Evolutionary conservation across 2,888 invertebrate species (phyloP), one percentile per base, ranked within the genome.

Genomic region (Drosophila basisetae): DNA sequence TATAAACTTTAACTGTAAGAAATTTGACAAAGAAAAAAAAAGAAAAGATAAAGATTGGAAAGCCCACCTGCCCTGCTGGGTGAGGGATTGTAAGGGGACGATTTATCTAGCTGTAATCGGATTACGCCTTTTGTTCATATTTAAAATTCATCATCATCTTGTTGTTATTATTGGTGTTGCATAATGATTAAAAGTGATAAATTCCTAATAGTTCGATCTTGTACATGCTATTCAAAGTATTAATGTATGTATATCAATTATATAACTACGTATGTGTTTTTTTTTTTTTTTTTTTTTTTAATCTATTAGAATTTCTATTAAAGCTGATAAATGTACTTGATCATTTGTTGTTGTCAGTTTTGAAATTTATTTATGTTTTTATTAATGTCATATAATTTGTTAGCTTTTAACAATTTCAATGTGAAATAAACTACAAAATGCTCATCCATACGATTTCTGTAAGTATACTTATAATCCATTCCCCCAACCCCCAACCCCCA

Each of bases 271-370:
- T 68, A 72, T 83, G 52, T 81, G 60, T 4, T 33, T 11, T 35
- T 68, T 63, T 55, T 43, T 31, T 1, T 31, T 1, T 7, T 2
- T 31, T 31, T 9, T 31, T 31, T 31, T 22, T 28, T 37, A 22
- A 47, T 47, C 47, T 47, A 82, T 85, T 86, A 80, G 87, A 83
- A 85, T 81, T 81, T 82, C 85, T 80, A 83, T 82, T 91, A 84
- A 81, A 84, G 85, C 84, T 84, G 82, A 82, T 89, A 85, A 83
- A 88, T 88, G 89, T 86, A 68, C 79, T 85, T 65, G 76, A 81
- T 87, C 88, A 73, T 84, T 80, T 75, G 63, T 76, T 73, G 64
- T 76, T 66, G 69, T 73, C 22, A 16, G 43, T 52, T 28, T 31
- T 31, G n/a, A 16, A 47, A 49, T 68, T 62, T 13, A n/a, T 43